A percentile compares a stretch with the other conserved stretches of the same genome.
These are phyloP conservation scores for Hetaerina titia DNA, from an alignment of 2,888 invertebrate species.

Conservation along the genomic window DNA sequence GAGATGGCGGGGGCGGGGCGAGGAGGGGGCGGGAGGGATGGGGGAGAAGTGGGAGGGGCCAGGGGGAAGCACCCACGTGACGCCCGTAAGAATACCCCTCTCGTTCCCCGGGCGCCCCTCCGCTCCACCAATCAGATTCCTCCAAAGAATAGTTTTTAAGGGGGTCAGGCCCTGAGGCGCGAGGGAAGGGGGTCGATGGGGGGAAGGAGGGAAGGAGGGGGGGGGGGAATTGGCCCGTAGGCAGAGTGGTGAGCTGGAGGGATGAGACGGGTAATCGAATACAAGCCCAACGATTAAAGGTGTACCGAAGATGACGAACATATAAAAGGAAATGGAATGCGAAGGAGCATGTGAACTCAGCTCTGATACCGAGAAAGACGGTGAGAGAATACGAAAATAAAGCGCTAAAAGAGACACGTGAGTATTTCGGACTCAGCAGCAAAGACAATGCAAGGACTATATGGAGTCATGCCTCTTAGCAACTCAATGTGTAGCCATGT, in stretches of 20 bases:
- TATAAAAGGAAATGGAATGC: neutral
- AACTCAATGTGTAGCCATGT: no score
- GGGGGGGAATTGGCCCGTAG: neutral
- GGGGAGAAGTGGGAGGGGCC: constrained; percentile 59
- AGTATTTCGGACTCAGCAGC: no score
- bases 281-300: constrained; percentile 47
- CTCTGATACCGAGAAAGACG: no score
- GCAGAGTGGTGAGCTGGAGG: neutral
- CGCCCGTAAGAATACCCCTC: constrained; percentile 52
- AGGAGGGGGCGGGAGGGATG: neutral
- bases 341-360: neutral
- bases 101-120: constrained; percentile 43
- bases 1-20: neutral
- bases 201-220: neutral
- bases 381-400: no score
- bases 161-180: constrained; percentile 50
- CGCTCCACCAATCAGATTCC: constrained; percentile 64
- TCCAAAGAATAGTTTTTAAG: constrained; percentile 67
- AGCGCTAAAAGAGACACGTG: no score
- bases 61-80: constrained; percentile 64
- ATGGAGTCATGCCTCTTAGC: no score
- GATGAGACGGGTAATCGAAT: constrained; percentile 45
- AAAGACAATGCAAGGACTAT: no score
- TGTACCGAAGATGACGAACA: neutral
- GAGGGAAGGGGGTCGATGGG: neutral